Evolutionary conservation across 2,888 invertebrate species (phyloP).

Genomic region (Drosophila neonasuta): DNA sequence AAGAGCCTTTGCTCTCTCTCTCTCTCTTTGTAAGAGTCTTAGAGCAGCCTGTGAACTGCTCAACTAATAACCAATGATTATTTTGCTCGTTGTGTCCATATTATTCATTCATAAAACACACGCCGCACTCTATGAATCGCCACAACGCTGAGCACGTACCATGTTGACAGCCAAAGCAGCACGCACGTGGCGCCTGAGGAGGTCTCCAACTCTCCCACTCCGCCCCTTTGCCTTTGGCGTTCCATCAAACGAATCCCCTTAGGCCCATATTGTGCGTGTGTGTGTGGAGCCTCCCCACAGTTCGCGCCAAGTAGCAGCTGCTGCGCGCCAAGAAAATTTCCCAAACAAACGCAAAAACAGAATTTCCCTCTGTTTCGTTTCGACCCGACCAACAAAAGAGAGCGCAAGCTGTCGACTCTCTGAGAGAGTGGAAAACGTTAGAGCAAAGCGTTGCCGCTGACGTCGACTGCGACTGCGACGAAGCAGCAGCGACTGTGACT

Average conservation of each 20-base stretch:
- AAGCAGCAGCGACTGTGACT: constrained; percentile 18
- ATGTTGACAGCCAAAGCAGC: constrained; percentile 50
- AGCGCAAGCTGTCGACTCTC: background rate
- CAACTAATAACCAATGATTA: constrained; percentile 49
- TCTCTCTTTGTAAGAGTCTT: background rate
- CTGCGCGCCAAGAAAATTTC: constrained; percentile 57
- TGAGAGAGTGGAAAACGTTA: constrained; percentile 26
- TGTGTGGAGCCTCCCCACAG: background rate
- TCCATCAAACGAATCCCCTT: constrained; percentile 2
- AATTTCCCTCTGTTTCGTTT: constrained; percentile 66
- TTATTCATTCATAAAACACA: constrained; percentile 70
- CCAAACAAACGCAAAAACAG: constrained; percentile 61
- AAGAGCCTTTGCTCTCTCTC: background rate
- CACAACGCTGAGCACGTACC: constrained; percentile 49
- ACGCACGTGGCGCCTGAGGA: constrained; percentile 55
- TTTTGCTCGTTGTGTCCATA: constrained; percentile 22
- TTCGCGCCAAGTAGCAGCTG: constrained; percentile 20
- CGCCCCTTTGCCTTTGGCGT: background rate
- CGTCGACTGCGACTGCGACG: constrained; percentile 28
- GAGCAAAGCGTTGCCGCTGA: constrained; percentile 5
- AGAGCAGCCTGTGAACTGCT: background rate
- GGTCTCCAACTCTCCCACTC: background rate
- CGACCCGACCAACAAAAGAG: constrained; percentile 30
- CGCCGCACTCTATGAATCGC: constrained; percentile 32
- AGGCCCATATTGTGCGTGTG: background rate